Evolutionary conservation across 2,888 invertebrate genomes (phyloP).

Genomic region (Lithophane ornitopus): DNA sequence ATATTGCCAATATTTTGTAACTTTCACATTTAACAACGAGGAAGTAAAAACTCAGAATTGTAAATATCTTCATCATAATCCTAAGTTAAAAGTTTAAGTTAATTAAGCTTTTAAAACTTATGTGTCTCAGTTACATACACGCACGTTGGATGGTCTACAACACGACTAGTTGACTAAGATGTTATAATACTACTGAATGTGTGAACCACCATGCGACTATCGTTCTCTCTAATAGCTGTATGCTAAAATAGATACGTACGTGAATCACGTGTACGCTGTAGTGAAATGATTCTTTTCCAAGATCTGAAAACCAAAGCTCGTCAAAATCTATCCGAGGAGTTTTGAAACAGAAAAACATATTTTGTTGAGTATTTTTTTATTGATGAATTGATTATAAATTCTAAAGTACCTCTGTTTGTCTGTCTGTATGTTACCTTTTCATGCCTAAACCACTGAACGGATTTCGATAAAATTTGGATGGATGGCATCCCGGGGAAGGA

Average conservation of each 20-base stretch:
- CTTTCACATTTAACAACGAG: constrained; percentile 39
- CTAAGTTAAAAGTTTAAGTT: background rate
- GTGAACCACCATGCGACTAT: background rate
- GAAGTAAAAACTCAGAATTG: constrained; percentile 24
- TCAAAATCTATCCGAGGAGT: no score
- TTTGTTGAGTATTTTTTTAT: no score
- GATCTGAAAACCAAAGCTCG: no score
- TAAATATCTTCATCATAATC: constrained; percentile 25
- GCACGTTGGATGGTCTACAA: constrained; percentile 2
- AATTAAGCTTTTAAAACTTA: background rate
- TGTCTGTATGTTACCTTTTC: no score
- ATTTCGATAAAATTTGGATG: no score
- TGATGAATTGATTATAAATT: no score
- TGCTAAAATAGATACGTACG: constrained; percentile 7
- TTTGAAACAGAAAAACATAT: no score
- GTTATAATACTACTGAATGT: constrained; percentile 30
- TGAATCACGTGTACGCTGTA: background rate
- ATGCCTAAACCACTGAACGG: no score
- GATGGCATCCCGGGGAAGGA: no score
- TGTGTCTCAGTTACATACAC: background rate
- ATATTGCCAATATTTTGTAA: constrained; percentile 72
- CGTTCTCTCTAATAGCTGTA: background rate
- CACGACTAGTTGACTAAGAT: constrained; percentile 28
- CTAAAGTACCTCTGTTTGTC: no score
- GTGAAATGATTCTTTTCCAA: background rate